These are phyloP conservation scores for Bettongia penicillata DNA, from an alignment of 2,113 vertebrate species.

Conservation along the genomic window DNA sequence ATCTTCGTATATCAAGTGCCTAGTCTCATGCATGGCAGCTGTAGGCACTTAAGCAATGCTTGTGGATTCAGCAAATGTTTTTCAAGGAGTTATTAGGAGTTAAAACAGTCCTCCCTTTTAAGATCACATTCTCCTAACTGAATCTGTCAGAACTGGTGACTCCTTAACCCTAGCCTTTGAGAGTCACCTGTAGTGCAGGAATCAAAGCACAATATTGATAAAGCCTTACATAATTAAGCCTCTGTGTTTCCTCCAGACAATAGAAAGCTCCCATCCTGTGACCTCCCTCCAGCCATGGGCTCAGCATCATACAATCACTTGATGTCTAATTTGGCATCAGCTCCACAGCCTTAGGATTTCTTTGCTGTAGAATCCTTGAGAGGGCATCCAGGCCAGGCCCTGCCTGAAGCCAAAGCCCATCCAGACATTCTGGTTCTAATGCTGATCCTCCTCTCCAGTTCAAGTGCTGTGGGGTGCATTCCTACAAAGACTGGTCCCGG, in stretches of 20 bases:
- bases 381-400: background rate
- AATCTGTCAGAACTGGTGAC: background rate
- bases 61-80: background rate
- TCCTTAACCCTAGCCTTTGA: background rate
- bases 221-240: background rate
- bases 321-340: background rate
- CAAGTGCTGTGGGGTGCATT: conserved; percentile 87
- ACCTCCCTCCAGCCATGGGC: background rate
- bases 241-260: background rate
- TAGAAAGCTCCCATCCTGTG: background rate
- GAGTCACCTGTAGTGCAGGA: background rate
- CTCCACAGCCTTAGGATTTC: background rate
- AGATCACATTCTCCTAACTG: background rate
- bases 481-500: conserved; percentile 85
- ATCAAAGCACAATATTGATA: background rate
- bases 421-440: background rate
- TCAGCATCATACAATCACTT: background rate
- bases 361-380: background rate
- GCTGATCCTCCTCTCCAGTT: conserved; percentile 80
- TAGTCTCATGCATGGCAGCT: background rate
- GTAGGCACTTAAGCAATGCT: background rate
- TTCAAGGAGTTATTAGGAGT: background rate
- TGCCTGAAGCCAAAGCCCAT: background rate
- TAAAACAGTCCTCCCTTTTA: background rate
- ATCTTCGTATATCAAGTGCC: background rate